Base-by-base conservation (phyloP, 2,888 invertebrate species). In the Theodoxus fluviatilis region DNA sequence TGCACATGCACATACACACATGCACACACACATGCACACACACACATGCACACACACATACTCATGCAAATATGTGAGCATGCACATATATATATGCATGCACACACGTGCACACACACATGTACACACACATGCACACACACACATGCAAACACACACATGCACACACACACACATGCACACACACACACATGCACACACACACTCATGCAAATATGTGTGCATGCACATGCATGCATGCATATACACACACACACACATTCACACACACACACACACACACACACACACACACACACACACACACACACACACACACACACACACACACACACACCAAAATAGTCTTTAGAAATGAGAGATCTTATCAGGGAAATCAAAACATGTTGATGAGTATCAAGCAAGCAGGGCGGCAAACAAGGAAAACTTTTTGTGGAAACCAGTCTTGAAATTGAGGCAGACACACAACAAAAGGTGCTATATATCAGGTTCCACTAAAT, bases 221-320 rank as follows among this genome's bases (percentile, higher is more conserved):
- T 52, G 52, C 25, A 25, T 52, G 52, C 25, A 25, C 25, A 25
- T 52, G 52, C 25, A 25, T 52, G 52, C 25, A 4, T 52, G 52
- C 25, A 4, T 52, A 25, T 52, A 12, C 22, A 52, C 25, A 52
- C 18, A 52, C 25, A 18, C 25, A 52, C 9, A 52, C 52, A 52
- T 6, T 9, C n/a, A 52, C 6, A 52, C n/a, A 25, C 28, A 57
- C 57, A 28, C 22, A 35, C 61, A 22, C 59, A 33, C 59, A 22
- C 59, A 33, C 59, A 22, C 37, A 37, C 61, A 28, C 61, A 61
- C 61, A 37, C 61, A 37, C 61, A 37, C 61, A 61, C 61, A 37
- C 61, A 61, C 61, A 22, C 61, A 61, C 61, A 37, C 61, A 61
- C 61, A 28, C 61, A 37, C 61, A 37, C 37, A 61, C 61, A 63